Percentiles rank a stretch among this genome's conserved stretches.
Evolutionary conservation across 2,797 vertebrate genomes (phyloP).

Genomic region (Dryobates pubescens): DNA sequence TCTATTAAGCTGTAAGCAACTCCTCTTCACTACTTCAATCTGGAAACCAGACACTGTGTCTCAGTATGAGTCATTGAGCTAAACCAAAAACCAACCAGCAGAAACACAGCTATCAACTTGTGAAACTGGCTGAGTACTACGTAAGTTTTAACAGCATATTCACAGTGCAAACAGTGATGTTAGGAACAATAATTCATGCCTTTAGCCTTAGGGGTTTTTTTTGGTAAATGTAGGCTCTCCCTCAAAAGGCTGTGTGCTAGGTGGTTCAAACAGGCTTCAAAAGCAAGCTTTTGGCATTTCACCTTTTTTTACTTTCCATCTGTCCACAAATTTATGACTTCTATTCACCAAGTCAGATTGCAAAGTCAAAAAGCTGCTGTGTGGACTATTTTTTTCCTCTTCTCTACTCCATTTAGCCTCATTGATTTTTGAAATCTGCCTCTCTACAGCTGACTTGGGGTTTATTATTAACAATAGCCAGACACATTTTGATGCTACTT

Average conservation of each 20-base stretch:
- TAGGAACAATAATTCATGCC: background rate
- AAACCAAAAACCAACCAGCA: background rate
- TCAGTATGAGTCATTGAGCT: background rate
- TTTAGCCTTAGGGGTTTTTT: background rate
- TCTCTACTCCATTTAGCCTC: constrained; percentile 9
- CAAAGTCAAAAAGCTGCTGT: constrained; percentile 37
- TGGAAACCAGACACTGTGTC: background rate
- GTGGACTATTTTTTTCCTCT: background rate
- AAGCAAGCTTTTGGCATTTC: background rate
- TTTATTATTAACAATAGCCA: constrained; percentile 31
- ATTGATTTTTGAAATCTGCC: background rate
- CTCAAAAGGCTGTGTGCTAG: background rate
- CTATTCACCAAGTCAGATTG: background rate
- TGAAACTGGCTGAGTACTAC: background rate
- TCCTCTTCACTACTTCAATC: background rate
- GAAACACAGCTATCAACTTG: background rate
- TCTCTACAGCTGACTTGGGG: constrained; percentile 4
- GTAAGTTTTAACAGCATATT: background rate
- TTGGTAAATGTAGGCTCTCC: background rate
- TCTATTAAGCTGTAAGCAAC: background rate
- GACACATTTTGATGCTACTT: background rate
- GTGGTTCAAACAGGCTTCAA: background rate
- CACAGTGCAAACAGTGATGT: background rate
- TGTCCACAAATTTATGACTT: constrained; percentile 40
- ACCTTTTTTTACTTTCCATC: background rate